A percentile compares a stretch with the other conserved stretches of the same genome.
phyloP scores from a whole-genome alignment of 1,140 invertebrate species.

The Harlomillsia oculata region DNA sequence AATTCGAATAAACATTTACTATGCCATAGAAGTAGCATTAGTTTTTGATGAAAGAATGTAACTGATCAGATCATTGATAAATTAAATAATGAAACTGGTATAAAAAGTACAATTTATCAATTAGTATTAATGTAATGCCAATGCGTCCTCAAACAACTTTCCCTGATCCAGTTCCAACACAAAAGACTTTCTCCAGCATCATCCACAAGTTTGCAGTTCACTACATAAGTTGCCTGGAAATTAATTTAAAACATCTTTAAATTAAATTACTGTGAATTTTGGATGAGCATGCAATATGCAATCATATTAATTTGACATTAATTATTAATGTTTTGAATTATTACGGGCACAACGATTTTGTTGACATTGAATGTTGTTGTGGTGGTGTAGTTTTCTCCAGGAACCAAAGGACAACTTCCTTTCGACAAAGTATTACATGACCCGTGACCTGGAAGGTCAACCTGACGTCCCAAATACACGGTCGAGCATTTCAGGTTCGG shows the following conservation, averaged over 20 bases:
- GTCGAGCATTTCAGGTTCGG: constrained; percentile 10
- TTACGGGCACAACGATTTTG: constrained; percentile 9
- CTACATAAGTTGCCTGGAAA: constrained; percentile 4
- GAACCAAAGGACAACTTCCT: constrained; percentile 5
- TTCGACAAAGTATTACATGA: constrained; percentile 4
- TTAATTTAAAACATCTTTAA: not conserved
- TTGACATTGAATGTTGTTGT: constrained; percentile 10
- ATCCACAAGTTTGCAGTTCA: constrained; percentile 13
- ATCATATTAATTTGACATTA: not conserved
- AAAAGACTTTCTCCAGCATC: constrained; percentile 5
- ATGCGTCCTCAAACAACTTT: constrained; percentile 2
- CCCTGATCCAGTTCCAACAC: constrained; percentile 9
- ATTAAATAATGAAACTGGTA: too few relatives aligned
- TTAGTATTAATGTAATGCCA: not conserved
- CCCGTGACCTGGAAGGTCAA: constrained; percentile 14
- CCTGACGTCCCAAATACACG: constrained; percentile 7
- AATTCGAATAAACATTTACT: too few relatives aligned
- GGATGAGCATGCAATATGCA: not conserved
- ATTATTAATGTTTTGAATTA: not conserved
- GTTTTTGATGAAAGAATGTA: too few relatives aligned
- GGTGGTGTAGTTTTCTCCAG: constrained; percentile 1
- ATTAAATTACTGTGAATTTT: not conserved
- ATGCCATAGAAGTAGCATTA: too few relatives aligned
- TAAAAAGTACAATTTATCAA: too few relatives aligned
- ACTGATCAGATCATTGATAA: too few relatives aligned